phyloP scores from a whole-genome alignment of 37 sponge, comb jelly and placozoan species.

The Halichondria panicea region DNA sequence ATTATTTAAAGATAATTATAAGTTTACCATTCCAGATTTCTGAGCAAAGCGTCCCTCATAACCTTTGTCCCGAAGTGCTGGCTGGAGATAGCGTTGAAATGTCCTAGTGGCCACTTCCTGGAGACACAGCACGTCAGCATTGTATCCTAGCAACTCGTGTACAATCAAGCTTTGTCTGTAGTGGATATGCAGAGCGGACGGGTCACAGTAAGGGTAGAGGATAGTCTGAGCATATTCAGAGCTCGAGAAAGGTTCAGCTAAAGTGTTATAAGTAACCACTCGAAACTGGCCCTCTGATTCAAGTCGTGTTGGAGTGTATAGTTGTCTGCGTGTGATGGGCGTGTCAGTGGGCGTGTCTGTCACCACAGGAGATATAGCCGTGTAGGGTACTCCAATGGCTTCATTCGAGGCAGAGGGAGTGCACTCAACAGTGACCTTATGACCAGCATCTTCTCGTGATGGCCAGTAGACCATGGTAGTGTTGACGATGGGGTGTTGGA shows the following conservation, averaged over 20 bases:
- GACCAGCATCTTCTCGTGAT: constrained; percentile 39
- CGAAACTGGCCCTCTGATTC: constrained; percentile 41
- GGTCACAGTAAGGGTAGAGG: constrained; percentile 80
- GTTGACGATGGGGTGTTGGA: neutral
- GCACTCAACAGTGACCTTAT: constrained; percentile 59
- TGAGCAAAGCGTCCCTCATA: constrained; percentile 52
- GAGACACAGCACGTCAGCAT: constrained; percentile 83
- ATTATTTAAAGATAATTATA: neutral
- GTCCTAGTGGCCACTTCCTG: constrained; percentile 71
- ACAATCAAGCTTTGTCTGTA: constrained; percentile 76
- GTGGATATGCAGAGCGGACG: constrained; percentile 50
- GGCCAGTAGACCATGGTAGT: constrained; percentile 61
- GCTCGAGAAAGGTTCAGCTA: constrained; percentile 61
- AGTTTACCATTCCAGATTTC: constrained; percentile 70
- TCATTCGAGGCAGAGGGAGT: constrained; percentile 39
- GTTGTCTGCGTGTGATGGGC: constrained; percentile 43
- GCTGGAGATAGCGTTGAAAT: constrained; percentile 49
- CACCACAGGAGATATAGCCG: constrained; percentile 10
- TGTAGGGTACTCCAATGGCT: constrained; percentile 8
- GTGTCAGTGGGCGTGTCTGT: neutral
- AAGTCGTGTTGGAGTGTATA: constrained; percentile 33
- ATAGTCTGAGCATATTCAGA: constrained; percentile 16
- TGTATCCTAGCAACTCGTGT: constrained; percentile 74
- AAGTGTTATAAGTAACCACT: constrained; percentile 84
- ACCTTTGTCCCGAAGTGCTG: constrained; percentile 68